Evolutionary conservation across 2,888 invertebrate species (phyloP), one percentile per base, ranked within the genome.

Genomic region (Molorchus minor): DNA sequence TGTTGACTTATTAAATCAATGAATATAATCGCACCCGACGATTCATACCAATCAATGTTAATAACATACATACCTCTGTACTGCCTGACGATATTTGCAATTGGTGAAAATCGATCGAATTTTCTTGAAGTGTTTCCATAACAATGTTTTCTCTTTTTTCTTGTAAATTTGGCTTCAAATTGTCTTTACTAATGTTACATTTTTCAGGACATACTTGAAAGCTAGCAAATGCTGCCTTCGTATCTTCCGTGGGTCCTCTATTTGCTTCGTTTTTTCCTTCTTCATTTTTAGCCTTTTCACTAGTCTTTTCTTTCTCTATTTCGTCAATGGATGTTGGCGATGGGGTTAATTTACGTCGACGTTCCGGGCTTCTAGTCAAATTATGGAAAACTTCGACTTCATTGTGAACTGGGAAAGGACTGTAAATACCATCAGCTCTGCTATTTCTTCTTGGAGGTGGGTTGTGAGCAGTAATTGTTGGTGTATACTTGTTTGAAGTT

Each of bases 361-460:
- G 62, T 55, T 75, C 79, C 0, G 88, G 88, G 77, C 88, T 89
- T 49, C 89, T 79, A 63, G 88, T 88, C 44, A 89, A 78, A 71
- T 89, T 89, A 70, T 89, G 88, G 25, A 89, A 78, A 5, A 89
- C 85, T 74, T 89, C 88, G 20, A 89, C 86, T 76, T 87, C 85
- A 64, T 86, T 86, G 67, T 89, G 89, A 3, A 79, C 65, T 1
- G 80, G 75, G 59, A 78, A 77, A 10, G 83, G 84, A 65, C 82
- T 83, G 10, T 67, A 66, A 19, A 44, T 46, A 12, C 64, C 68
- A 21, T 71, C 67, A 12, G 67, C 65, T 38, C 70, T 49, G 41
- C 68, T 69, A 15, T 65, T 70, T 33, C 63, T 64, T 19, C 54
- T 49, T 10, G 38, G 30, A 15, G 38, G 13, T 10, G 13, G 55